A percentile compares a stretch with the other conserved stretches of the same genome.
Evolutionary conservation across 2,888 invertebrate species (phyloP).

Genomic region (Cantharis nigra): DNA sequence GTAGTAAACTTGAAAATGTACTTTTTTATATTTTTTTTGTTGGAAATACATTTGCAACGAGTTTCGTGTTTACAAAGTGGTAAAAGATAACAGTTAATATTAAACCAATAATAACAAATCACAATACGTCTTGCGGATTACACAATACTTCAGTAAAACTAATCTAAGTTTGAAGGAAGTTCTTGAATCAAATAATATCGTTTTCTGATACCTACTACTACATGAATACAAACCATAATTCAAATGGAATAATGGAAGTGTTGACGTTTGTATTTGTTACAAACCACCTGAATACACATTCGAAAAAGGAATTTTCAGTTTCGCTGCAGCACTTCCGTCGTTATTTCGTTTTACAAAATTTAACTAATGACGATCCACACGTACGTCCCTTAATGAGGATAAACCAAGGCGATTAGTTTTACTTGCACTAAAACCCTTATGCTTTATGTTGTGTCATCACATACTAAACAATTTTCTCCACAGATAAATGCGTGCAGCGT

Average conservation of each 20-base stretch:
- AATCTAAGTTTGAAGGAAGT: constrained; percentile 31
- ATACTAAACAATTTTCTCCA: neutral
- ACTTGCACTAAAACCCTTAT: neutral
- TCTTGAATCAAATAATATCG: constrained; percentile 24
- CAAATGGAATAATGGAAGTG: constrained; percentile 34
- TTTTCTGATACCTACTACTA: constrained; percentile 19
- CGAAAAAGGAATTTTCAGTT: constrained; percentile 13
- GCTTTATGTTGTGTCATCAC: constrained; percentile 2
- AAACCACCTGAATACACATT: constrained; percentile 22
- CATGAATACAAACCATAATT: constrained; percentile 32
- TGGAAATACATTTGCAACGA: neutral
- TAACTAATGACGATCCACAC: neutral
- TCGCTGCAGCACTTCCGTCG: neutral
- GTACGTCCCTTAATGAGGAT: neutral
- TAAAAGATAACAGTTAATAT: constrained; percentile 20
- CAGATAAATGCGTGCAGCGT: neutral
- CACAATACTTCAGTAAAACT: constrained; percentile 22
- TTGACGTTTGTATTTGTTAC: constrained; percentile 33
- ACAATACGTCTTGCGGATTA: constrained; percentile 23
- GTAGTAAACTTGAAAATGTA: neutral
- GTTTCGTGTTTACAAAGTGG: constrained; percentile 8
- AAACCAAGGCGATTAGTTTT: constrained; percentile 1
- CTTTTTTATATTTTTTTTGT: neutral
- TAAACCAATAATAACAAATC: constrained; percentile 29
- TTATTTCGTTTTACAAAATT: neutral